These are phyloP conservation scores for Penaeus japonicus DNA, from an alignment of 1,140 invertebrate genomes.

Conservation along the genomic window DNA sequence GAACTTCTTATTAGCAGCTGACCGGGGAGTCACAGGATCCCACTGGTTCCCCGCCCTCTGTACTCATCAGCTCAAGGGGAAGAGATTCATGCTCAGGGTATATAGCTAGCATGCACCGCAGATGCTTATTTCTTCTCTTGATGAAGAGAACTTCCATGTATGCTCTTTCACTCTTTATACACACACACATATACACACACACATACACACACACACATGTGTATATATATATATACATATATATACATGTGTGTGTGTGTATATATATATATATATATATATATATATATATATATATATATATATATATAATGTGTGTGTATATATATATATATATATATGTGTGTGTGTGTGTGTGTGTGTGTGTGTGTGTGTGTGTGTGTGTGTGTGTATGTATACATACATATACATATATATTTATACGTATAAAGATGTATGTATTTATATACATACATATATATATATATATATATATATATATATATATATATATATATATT, in stretches of 20 bases:
- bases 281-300: background rate
- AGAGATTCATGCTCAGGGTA: background rate
- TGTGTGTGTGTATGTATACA: background rate
- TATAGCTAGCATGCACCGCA: no score
- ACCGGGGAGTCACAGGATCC: no score
- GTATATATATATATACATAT: conserved; percentile 24
- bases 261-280: conserved; percentile 20
- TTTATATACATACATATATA: conserved; percentile 25
- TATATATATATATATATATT: background rate
- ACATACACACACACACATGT: no score
- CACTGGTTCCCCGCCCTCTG: no score
- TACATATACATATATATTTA: conserved; percentile 17
- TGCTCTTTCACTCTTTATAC: no score
- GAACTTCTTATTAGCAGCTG: no score
- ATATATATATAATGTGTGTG: background rate
- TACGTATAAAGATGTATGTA: conserved; percentile 16
- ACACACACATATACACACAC: no score
- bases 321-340: conserved; percentile 28
- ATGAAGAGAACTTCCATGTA: no score
- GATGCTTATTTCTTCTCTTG: no score
- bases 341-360: conserved; percentile 8
- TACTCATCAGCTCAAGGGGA: no score
- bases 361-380: conserved; percentile 9
- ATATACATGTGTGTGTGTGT: conserved; percentile 9
- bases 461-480: conserved; percentile 20